phyloP scores from a whole-genome alignment of 2,113 vertebrate species.

The Rhinichthys klamathensis region DNA sequence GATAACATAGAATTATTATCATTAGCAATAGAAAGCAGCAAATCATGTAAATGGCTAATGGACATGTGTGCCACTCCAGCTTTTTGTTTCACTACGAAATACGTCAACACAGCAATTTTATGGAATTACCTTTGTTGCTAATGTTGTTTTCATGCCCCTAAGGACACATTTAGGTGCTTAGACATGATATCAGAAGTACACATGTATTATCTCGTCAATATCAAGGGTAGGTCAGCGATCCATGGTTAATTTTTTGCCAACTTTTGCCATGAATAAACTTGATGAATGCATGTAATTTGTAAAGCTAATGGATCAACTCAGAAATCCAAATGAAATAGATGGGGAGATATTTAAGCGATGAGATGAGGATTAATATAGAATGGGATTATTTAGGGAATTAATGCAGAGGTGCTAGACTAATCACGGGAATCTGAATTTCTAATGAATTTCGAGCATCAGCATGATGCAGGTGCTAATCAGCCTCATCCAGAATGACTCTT shows the following conservation, averaged over 20 bases:
- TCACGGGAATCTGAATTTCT: conserved; percentile 46
- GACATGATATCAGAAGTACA: conserved; percentile 27
- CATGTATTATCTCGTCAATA: conserved; percentile 39
- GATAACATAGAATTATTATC: not conserved
- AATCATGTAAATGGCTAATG: not conserved
- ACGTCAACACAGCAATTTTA: not conserved
- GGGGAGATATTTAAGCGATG: conserved; percentile 19
- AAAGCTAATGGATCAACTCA: conserved; percentile 40
- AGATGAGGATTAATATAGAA: conserved; percentile 36
- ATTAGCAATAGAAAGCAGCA: not conserved
- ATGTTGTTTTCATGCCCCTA: not conserved
- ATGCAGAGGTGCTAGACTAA: conserved; percentile 41
- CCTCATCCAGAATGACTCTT: conserved; percentile 20
- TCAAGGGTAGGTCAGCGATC: conserved; percentile 21
- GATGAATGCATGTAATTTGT: conserved; percentile 48
- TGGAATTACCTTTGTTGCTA: not conserved
- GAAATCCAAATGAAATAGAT: conserved; percentile 32
- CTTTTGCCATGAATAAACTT: conserved; percentile 44
- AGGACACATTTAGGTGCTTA: conserved; percentile 30
- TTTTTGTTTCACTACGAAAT: not conserved
- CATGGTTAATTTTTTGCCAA: conserved; percentile 13
- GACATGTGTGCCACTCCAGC: not conserved
- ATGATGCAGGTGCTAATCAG: conserved; percentile 47
- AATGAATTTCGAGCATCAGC: conserved; percentile 42
- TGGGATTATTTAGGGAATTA: conserved; percentile 40